These are phyloP conservation scores for Procambarus virginalis DNA, from an alignment of 1,140 invertebrate species.

Conservation along the genomic window DNA sequence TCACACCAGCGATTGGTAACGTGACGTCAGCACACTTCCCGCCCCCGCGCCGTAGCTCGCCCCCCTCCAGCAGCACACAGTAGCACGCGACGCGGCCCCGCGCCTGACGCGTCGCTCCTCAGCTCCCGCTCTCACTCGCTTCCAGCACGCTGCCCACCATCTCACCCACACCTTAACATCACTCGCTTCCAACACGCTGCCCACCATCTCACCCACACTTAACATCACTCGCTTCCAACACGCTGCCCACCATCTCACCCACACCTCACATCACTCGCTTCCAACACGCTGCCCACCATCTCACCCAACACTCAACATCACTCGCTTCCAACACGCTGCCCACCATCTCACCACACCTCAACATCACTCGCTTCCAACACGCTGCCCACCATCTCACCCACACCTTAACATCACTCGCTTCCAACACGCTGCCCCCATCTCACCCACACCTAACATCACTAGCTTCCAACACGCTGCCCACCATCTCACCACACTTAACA, in stretches of 20 bases:
- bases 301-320: not conserved
- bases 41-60: slow-evolving; percentile 50
- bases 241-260: not conserved
- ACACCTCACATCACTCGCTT: not conserved
- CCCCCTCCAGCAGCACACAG: slow-evolving; percentile 34
- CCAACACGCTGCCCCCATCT: not conserved
- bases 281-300: not conserved
- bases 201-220: not conserved
- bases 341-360: not conserved
- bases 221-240: not conserved
- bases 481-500: too few species aligned
- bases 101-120: slow-evolving; percentile 29
- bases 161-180: not conserved
- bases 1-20: slow-evolving; percentile 51
- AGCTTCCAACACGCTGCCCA: not conserved
- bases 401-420: not conserved
- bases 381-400: not conserved
- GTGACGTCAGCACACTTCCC: slow-evolving; percentile 46
- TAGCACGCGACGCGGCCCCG: slow-evolving; percentile 40
- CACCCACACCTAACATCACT: not conserved
- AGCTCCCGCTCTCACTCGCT: not conserved
- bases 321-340: not conserved
- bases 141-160: not conserved
- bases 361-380: not conserved
- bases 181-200: not conserved